phyloP scores from a whole-genome alignment of 2,113 vertebrate genomes.

The Aix galericulata region DNA sequence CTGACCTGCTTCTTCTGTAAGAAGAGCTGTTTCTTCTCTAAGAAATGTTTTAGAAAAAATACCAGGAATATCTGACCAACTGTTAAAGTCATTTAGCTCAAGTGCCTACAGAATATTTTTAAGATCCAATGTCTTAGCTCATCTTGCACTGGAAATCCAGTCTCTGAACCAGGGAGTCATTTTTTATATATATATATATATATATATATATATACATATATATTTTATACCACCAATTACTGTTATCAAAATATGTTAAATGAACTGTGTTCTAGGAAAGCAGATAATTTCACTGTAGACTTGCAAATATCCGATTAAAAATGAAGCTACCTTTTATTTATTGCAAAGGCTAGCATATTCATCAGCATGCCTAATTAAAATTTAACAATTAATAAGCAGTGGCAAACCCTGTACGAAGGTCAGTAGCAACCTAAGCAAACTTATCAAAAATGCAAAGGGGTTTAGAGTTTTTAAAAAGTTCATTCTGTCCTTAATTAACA shows the following conservation, averaged over 20 bases:
- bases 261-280: conserved; percentile 59
- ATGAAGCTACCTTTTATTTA: conserved; percentile 71
- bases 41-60: neutral
- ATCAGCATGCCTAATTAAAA: conserved; percentile 82
- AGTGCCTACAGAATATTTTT: neutral
- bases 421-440: conserved; percentile 77
- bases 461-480: conserved; percentile 81
- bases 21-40: neutral
- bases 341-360: conserved; percentile 75
- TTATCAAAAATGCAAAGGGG: conserved; percentile 78
- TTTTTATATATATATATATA: no score
- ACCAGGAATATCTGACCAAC: neutral
- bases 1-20: neutral
- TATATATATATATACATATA: no score
- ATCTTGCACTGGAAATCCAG: neutral
- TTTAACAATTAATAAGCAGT: conserved; percentile 80
- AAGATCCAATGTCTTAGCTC: neutral
- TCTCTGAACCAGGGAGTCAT: neutral
- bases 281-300: conserved; percentile 49
- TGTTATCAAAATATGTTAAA: conserved; percentile 54
- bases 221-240: conserved; percentile 28
- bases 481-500: conserved; percentile 83
- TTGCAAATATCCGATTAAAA: conserved; percentile 56
- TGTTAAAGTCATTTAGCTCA: neutral
- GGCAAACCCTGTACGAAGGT: conserved; percentile 73